Base-by-base conservation (phyloP, 2,113 vertebrate species). In the Asarcornis scutulata region DNA sequence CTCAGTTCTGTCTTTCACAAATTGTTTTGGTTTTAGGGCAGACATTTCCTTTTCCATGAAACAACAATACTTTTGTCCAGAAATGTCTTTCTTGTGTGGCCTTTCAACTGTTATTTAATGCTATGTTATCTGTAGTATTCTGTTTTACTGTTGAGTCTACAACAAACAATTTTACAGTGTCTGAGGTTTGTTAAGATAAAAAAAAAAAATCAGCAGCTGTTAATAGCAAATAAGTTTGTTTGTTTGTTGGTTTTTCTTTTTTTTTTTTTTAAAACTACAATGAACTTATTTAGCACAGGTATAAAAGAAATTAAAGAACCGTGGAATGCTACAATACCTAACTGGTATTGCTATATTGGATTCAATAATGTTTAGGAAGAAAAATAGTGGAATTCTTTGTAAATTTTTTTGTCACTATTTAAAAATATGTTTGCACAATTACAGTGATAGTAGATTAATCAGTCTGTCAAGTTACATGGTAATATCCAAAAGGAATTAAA, bases 401-500 rank as follows among this genome's bases (percentile, higher is more conserved):
- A 66, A 52, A 11, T 44, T 29, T 67, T 92, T 92, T 25, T n/a
- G 17, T 72, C 8, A 31, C 13, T 63, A 17, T 72, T 92, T 66
- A 75, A 23, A 83, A 79, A 46, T n/a, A 82, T 13, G 25, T 91
- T 93, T 96, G 44, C 81, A 88, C 50, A 78, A 36, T 55, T 90
- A 42, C 71, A 52, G 50, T 73, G 27, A 73, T 14, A 64, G 4
- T 64, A 58, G 32, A 53, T 82, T 36, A 40, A 42, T 89, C 55
- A 85, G 13, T 77, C 79, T 18, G 29, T 88, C 56, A 94, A 38
- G 69, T 85, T n/a, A 42, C 20, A 36, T 78, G 18, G 3, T 48
- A 83, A 62, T 89, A 74, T 74, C 63, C 75, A 60, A 84, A 85
- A 89, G n/a, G 27, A 89, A 73, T 67, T 17, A 91, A 72, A 46